phyloP scores from a whole-genome alignment of 2,888 invertebrate genomes.

The Tachystola acroxantha region DNA sequence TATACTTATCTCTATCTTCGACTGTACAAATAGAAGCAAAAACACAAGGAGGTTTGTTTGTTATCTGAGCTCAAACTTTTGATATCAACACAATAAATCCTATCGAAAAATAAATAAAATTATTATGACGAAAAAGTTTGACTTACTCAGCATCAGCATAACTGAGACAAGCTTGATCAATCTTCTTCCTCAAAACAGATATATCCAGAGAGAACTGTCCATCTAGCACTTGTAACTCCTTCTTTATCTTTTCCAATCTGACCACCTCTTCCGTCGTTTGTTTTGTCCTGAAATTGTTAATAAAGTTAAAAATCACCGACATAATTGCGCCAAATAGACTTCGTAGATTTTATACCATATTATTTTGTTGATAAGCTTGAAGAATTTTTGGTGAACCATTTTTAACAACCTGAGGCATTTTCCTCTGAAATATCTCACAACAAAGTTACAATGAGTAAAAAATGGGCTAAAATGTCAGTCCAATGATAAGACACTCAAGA shows the following conservation, averaged over 20 bases:
- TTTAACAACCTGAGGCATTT: background rate
- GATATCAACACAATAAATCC: too few species aligned
- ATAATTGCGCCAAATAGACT: too few species aligned
- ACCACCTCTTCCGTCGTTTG: conserved; percentile 85
- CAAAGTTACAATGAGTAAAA: background rate
- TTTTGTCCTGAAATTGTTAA: conserved; percentile 77
- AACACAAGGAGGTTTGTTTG: too few species aligned
- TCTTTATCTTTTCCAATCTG: conserved; percentile 80
- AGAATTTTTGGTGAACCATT: conserved; percentile 28
- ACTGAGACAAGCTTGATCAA: conserved; percentile 84
- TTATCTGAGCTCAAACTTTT: too few species aligned
- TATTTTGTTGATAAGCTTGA: conserved; percentile 37
- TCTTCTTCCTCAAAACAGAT: conserved; percentile 84
- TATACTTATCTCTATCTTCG: too few species aligned
- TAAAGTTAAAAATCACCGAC: too few species aligned
- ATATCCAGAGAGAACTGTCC: conserved; percentile 86
- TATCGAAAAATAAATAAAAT: too few species aligned
- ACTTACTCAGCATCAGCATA: conserved; percentile 87
- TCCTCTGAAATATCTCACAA: background rate
- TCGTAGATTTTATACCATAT: too few species aligned
- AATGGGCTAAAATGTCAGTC: background rate
- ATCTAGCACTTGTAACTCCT: conserved; percentile 80
- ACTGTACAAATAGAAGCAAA: too few species aligned
- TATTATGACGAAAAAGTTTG: conserved; percentile 3
- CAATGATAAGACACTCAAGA: background rate